A percentile compares a stretch with the other conserved stretches of the same genome.
Conservation (phyloP, 2,797 vertebrate species). For the Myripristis jacobus region DNA sequence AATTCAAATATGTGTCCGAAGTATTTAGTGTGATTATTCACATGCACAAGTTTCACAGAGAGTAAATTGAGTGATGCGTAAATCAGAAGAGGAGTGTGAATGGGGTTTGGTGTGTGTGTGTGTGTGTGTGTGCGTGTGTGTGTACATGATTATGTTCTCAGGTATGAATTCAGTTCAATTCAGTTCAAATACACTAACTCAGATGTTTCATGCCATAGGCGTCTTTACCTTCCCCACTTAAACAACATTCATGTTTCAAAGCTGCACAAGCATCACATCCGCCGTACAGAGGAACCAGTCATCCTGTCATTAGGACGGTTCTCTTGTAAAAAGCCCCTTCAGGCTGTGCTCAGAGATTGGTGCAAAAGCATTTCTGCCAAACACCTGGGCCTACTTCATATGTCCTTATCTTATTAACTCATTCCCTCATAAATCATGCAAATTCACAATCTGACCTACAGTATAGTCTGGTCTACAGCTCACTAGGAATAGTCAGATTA, state of each 20-base stretch:
- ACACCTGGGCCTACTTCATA: not conserved
- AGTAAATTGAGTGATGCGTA: not conserved
- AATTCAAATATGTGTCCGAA: slow-evolving; percentile 1
- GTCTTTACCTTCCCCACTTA: not conserved
- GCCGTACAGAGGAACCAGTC: not conserved
- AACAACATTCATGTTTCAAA: too few relatives aligned
- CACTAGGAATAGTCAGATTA: too few relatives aligned
- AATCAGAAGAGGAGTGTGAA: not conserved
- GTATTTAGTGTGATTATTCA: not conserved
- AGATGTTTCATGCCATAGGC: not conserved
- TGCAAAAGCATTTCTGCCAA: not conserved
- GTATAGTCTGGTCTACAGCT: too few relatives aligned
- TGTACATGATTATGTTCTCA: too few relatives aligned
- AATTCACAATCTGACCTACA: too few relatives aligned
- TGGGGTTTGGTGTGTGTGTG: not conserved
- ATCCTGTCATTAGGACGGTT: too few relatives aligned
- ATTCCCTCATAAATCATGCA: not conserved
- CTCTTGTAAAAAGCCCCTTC: not conserved
- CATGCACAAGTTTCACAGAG: not conserved
- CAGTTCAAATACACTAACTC: slow-evolving; percentile 22
- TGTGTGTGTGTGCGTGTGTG: too few relatives aligned
- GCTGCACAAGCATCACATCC: not conserved
- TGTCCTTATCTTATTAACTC: not conserved
- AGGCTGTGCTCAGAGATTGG: too few relatives aligned
- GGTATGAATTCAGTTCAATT: not conserved